Evolutionary conservation across 2,797 vertebrate genomes (phyloP).

Genomic region (Zonotrichia albicollis): DNA sequence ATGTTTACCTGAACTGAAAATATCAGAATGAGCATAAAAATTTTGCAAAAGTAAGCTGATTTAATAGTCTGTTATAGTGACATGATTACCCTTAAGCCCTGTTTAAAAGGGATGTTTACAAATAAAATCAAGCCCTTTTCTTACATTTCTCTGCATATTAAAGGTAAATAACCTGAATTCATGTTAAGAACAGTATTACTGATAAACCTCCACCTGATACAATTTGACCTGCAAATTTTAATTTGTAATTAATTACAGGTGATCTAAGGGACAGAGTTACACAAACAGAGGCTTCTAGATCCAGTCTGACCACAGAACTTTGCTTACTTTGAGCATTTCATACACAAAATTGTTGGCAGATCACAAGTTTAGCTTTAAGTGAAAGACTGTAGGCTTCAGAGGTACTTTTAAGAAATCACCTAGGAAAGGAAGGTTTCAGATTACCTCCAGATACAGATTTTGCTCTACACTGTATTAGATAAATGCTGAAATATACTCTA

Average conservation of each 20-base stretch:
- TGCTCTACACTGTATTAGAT: background rate
- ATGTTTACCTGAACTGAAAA: background rate
- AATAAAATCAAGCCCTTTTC: background rate
- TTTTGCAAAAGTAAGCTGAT: background rate
- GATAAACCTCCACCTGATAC: background rate
- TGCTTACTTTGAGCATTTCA: background rate
- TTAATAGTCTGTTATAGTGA: background rate
- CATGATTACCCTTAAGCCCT: background rate
- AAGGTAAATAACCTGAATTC: background rate
- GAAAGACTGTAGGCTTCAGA: background rate
- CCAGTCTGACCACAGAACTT: background rate
- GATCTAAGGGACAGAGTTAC: background rate
- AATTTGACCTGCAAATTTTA: background rate
- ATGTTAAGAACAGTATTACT: background rate
- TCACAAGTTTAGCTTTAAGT: background rate
- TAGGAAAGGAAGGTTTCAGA: background rate
- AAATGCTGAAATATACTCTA: background rate
- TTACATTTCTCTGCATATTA: background rate
- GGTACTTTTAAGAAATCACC: background rate
- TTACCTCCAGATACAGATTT: background rate
- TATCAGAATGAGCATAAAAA: background rate
- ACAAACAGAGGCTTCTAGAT: background rate
- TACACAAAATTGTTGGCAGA: background rate
- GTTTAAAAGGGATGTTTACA: background rate
- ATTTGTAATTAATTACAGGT: background rate